Conservation (phyloP, 2,888 invertebrate genomes). For the Stenchaetothrips biformis region DNA sequence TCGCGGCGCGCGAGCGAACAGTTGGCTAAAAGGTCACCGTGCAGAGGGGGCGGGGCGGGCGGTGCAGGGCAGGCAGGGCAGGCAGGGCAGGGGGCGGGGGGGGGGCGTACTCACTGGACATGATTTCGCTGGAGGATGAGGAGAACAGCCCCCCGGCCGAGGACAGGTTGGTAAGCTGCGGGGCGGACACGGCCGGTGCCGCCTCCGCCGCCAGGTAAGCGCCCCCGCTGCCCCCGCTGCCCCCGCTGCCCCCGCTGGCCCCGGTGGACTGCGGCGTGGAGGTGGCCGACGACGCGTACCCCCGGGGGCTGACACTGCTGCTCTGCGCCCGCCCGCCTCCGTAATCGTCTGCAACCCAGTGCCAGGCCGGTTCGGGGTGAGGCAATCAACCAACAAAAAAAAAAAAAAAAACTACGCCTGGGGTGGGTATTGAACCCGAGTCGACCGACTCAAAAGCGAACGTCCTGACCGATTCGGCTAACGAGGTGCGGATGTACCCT, state of each 20-base stretch:
- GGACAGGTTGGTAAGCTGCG: slow-evolving; percentile 53
- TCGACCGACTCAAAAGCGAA: no score
- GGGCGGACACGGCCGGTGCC: slow-evolving; percentile 43
- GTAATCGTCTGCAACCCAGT: slow-evolving; percentile 67
- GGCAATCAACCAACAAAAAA: background rate
- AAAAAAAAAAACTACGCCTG: no score
- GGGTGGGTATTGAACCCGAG: no score
- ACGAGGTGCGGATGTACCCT: no score
- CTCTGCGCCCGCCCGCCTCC: slow-evolving; percentile 61
- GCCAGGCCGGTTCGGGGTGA: background rate
- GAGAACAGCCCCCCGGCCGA: slow-evolving; percentile 66
- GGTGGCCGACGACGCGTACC: slow-evolving; percentile 62
- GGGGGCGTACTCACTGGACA: slow-evolving; percentile 18
- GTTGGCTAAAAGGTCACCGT: no score
- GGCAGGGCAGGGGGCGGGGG: background rate
- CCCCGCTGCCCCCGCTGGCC: slow-evolving; percentile 49
- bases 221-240: slow-evolving; percentile 39
- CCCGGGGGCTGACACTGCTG: slow-evolving; percentile 72
- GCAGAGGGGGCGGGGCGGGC: slow-evolving; percentile 40
- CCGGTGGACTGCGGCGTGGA: slow-evolving; percentile 54
- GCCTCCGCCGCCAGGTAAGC: slow-evolving; percentile 35
- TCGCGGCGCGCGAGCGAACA: no score
- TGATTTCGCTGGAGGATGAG: slow-evolving; percentile 64
- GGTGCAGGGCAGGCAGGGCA: slow-evolving; percentile 40
- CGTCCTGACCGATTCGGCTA: no score